phyloP scores from a whole-genome alignment of 1,140 invertebrate species.

The Trichogramma pretiosum region DNA sequence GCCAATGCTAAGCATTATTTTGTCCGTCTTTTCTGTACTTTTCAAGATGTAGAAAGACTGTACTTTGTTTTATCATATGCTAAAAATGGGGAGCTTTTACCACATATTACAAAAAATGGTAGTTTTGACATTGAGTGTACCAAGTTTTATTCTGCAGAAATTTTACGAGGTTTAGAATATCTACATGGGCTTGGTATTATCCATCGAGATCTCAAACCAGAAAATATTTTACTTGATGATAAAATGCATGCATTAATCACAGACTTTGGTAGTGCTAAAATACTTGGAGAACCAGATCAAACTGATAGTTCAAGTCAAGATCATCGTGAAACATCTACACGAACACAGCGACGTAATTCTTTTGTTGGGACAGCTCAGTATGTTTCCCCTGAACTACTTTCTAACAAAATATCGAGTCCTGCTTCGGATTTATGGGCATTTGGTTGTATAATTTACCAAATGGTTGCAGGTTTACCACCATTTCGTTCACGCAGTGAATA shows the following conservation, averaged over 20 bases:
- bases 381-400: constrained; percentile 91
- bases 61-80: constrained; percentile 97
- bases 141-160: constrained; percentile 88
- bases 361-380: constrained; percentile 99
- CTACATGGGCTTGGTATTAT: constrained; percentile 85
- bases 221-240: constrained; percentile 83
- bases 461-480: constrained; percentile 86
- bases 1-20: constrained; percentile 68
- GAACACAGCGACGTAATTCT: constrained; percentile 59
- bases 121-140: constrained; percentile 84
- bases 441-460: constrained; percentile 96
- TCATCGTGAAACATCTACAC: constrained; percentile 15
- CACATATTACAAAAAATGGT: constrained; percentile 84
- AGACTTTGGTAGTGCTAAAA: constrained; percentile 95
- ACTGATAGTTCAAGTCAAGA: background rate
- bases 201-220: constrained; percentile 86
- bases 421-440: constrained; percentile 96
- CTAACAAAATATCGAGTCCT: constrained; percentile 66
- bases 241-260: constrained; percentile 95
- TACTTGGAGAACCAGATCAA: constrained; percentile 48
- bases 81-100: constrained; percentile 86
- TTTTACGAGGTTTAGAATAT: constrained; percentile 85
- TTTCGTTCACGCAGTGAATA: constrained; percentile 91
- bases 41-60: constrained; percentile 86
- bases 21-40: constrained; percentile 89